A percentile compares a stretch with the other conserved stretches of the same genome.
Conservation (phyloP, 2,113 vertebrate species). For the Thunnus thynnus region DNA sequence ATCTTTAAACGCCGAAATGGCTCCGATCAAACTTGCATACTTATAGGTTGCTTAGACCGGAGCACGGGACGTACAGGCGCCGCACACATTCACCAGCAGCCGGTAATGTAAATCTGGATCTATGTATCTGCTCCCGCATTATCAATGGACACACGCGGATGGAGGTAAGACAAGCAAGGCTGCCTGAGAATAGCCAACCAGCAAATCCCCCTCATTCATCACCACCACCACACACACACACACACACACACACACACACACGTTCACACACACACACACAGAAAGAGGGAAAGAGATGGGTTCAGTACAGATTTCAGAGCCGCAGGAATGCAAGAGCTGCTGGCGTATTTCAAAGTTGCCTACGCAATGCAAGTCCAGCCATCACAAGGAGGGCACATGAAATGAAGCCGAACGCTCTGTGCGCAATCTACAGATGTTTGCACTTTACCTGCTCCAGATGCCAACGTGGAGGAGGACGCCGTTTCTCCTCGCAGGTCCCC, state of each 20-base stretch:
- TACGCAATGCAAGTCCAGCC: slow-evolving; percentile 53
- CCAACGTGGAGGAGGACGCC: slow-evolving; percentile 15
- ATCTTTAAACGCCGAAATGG: neutral
- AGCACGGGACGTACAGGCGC: slow-evolving; percentile 7
- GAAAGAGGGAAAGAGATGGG: neutral
- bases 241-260: neutral
- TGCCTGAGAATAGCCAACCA: slow-evolving; percentile 25
- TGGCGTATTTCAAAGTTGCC: slow-evolving; percentile 67
- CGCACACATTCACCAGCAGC: slow-evolving; percentile 11
- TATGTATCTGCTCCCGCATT: slow-evolving; percentile 19
- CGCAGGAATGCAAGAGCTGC: slow-evolving; percentile 58
- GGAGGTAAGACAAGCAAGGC: slow-evolving; percentile 44
- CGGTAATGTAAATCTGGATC: slow-evolving; percentile 38
- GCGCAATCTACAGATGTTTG: slow-evolving; percentile 40
- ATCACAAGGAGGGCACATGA: slow-evolving; percentile 10
- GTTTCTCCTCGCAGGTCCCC: slow-evolving; percentile 33
- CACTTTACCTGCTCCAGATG: slow-evolving; percentile 72
- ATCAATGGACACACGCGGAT: slow-evolving; percentile 28
- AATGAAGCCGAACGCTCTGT: slow-evolving; percentile 19
- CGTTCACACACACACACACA: neutral
- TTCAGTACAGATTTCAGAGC: slow-evolving; percentile 49
- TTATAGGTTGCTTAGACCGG: neutral
- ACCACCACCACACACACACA: neutral
- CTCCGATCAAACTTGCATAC: slow-evolving; percentile 12
- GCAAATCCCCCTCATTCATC: slow-evolving; percentile 35